Percentiles rank a stretch among this genome's conserved stretches.
Conservation (phyloP, 2,113 vertebrate genomes). For the Melanerpes aurifrons region DNA sequence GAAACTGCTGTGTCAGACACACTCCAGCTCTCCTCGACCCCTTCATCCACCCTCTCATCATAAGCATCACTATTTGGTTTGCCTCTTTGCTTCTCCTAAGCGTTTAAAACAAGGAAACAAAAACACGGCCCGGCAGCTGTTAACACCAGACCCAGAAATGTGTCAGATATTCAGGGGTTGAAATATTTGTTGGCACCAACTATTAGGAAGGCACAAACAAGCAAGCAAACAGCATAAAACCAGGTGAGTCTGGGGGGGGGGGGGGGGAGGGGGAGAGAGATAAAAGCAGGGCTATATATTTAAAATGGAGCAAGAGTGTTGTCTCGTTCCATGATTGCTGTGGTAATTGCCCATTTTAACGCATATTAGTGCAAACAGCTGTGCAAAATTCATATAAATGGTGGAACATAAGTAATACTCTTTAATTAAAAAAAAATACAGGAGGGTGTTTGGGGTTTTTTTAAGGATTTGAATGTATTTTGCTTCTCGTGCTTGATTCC, state of each 20-base stretch:
- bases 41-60: constrained; percentile 52
- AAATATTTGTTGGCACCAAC: constrained; percentile 64
- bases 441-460: neutral
- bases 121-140: constrained; percentile 60
- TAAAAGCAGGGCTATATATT: constrained; percentile 51
- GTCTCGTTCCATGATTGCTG: constrained; percentile 23
- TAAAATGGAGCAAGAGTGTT: constrained; percentile 52
- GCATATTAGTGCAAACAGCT: constrained; percentile 67
- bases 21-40: constrained; percentile 47
- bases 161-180: constrained; percentile 56
- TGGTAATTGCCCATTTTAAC: constrained; percentile 69
- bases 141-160: constrained; percentile 63
- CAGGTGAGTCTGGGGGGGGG: constrained; percentile 7
- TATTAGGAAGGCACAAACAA: constrained; percentile 37
- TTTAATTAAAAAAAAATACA: constrained; percentile 50
- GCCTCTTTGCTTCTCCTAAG: constrained; percentile 60
- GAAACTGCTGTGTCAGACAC: constrained; percentile 69
- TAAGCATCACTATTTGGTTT: constrained; percentile 49
- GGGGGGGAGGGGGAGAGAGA: constrained; percentile 42
- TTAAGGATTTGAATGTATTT: neutral
- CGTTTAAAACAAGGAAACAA: constrained; percentile 65
- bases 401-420: constrained; percentile 37
- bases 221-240: constrained; percentile 41
- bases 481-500: neutral
- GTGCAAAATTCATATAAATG: constrained; percentile 62